These are phyloP conservation scores for Reticulitermes lucifugus DNA, from an alignment of 2,888 invertebrate species.

Conservation along the genomic window DNA sequence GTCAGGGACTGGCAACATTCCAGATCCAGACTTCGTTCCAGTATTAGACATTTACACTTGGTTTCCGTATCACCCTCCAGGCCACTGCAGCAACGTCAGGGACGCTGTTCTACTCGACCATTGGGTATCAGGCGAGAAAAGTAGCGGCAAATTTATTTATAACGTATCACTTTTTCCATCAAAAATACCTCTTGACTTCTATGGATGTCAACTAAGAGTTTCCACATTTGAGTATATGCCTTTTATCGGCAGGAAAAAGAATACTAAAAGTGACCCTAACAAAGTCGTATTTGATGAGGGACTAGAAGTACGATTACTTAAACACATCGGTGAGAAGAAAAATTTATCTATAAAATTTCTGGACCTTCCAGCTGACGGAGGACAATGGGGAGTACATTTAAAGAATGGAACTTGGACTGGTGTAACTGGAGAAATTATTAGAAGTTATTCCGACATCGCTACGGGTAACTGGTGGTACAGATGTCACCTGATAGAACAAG, in stretches of 20 bases:
- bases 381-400: not conserved
- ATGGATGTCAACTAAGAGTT: conserved; percentile 14
- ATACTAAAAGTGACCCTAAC: not conserved
- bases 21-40: not conserved
- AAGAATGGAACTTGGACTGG: conserved; percentile 21
- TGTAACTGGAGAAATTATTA: not conserved
- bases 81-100: not conserved
- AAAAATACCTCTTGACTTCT: not conserved
- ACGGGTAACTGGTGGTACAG: not conserved
- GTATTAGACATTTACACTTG: not conserved
- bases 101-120: not conserved
- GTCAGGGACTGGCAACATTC: not conserved
- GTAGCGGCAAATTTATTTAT: not conserved
- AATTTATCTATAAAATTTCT: not conserved
- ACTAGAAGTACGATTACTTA: not conserved
- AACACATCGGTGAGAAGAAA: not conserved
- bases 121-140: not conserved
- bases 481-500: not conserved
- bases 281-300: conserved; percentile 3
- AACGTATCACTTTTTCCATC: not conserved
- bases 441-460: not conserved
- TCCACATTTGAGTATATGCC: not conserved
- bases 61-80: not conserved
- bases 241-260: not conserved
- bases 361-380: not conserved